phyloP scores from a whole-genome alignment of 2,797 vertebrate species.

The Lithobates sylvaticus region DNA sequence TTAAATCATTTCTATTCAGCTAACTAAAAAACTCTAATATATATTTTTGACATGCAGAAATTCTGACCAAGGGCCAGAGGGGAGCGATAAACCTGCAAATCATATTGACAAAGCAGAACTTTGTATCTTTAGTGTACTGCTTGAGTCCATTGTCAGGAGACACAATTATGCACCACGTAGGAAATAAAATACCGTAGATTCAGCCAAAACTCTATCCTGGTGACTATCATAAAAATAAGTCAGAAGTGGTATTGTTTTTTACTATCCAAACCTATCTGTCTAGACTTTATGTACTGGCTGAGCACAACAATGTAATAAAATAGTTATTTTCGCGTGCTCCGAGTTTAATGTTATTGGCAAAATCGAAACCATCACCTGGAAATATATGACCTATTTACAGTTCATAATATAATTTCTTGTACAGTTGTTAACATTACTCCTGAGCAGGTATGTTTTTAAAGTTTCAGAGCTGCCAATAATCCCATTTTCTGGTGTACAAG shows the following conservation, averaged over 20 bases:
- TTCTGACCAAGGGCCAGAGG: constrained; percentile 15
- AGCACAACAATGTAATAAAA: neutral
- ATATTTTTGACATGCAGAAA: constrained; percentile 16
- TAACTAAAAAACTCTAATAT: constrained; percentile 4
- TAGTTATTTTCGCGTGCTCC: neutral
- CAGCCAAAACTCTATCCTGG: neutral
- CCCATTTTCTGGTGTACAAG: too few species aligned
- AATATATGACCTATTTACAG: neutral
- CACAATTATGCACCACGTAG: constrained; percentile 35
- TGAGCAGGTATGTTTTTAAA: too few species aligned
- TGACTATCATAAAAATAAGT: neutral
- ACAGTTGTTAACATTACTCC: too few species aligned
- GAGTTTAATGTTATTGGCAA: neutral
- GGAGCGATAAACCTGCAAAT: constrained; percentile 36
- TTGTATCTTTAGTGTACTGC: constrained; percentile 23
- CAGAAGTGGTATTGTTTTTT: constrained; percentile 18
- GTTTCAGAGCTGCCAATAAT: too few species aligned
- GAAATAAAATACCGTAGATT: constrained; percentile 9
- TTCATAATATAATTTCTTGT: too few species aligned
- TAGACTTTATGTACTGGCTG: neutral
- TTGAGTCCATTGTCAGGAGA: neutral
- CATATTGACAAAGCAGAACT: constrained; percentile 46
- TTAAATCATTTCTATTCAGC: constrained; percentile 47
- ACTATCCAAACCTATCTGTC: constrained; percentile 16
- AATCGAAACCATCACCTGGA: neutral